phyloP scores from a whole-genome alignment of 2,113 vertebrate genomes.

The Echinops telfairi region DNA sequence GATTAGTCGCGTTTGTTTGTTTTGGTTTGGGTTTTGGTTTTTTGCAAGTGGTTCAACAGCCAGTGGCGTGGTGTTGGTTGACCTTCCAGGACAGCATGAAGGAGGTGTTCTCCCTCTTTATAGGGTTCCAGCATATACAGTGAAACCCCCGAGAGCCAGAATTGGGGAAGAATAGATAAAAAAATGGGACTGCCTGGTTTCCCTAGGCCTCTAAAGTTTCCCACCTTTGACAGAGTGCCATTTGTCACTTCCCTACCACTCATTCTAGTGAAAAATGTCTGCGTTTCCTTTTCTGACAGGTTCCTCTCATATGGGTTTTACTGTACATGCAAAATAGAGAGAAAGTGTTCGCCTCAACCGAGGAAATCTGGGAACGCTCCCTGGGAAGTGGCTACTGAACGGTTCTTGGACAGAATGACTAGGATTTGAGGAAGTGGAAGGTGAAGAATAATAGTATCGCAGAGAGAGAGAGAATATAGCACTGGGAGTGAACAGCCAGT shows the following conservation, averaged over 20 bases:
- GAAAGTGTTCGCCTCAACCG: neutral
- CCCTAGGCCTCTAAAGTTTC: neutral
- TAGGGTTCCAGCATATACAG: neutral
- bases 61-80: neutral
- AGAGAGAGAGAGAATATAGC: neutral
- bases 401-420: neutral
- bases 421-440: neutral
- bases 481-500: no score
- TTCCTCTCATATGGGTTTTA: neutral
- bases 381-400: neutral
- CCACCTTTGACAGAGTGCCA: neutral
- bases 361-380: neutral
- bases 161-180: neutral
- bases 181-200: neutral
- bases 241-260: neutral
- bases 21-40: no score
- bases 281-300: neutral
- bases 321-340: neutral
- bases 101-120: neutral
- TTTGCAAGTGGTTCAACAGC: neutral
- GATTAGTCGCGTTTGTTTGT: no score
- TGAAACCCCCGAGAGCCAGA: neutral
- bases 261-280: neutral
- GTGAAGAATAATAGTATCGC: neutral
- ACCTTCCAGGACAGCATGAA: no score